Percentiles rank a stretch among this genome's conserved stretches.
These are phyloP conservation scores for Anoura caudifer DNA, from an alignment of 2,113 vertebrate species.

Conservation along the genomic window DNA sequence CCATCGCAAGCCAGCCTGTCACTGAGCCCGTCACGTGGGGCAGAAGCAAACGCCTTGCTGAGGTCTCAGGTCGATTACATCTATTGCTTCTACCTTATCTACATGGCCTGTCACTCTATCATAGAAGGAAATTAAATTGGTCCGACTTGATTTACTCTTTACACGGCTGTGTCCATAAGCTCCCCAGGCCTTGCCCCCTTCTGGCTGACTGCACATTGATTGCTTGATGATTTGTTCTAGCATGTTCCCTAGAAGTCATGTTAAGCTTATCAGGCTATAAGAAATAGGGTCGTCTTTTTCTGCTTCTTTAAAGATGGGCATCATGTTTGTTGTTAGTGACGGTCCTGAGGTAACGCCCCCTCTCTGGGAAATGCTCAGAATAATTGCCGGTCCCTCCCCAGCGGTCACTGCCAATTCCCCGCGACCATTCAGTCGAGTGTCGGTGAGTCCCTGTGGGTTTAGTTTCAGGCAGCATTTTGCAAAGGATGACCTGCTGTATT, in stretches of 20 bases:
- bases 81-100: constrained; percentile 74
- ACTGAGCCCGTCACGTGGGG: constrained; percentile 34
- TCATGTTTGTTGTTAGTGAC: background rate
- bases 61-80: constrained; percentile 69
- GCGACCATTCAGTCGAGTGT: background rate
- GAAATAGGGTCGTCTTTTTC: constrained; percentile 40
- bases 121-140: constrained; percentile 75
- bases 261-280: constrained; percentile 44
- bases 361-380: background rate
- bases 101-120: constrained; percentile 74
- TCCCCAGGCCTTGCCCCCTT: constrained; percentile 58
- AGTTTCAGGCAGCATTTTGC: background rate
- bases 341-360: background rate
- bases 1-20: constrained; percentile 27
- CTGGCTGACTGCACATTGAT: constrained; percentile 75
- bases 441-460: background rate
- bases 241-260: constrained; percentile 51
- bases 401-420: background rate
- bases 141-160: constrained; percentile 66
- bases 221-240: constrained; percentile 73
- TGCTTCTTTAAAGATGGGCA: constrained; percentile 30
- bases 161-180: constrained; percentile 47
- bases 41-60: constrained; percentile 55
- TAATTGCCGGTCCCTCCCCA: constrained; percentile 14
- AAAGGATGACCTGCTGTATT: background rate